Conservation (phyloP, 2,113 vertebrate species). For the Empidonax traillii region DNA sequence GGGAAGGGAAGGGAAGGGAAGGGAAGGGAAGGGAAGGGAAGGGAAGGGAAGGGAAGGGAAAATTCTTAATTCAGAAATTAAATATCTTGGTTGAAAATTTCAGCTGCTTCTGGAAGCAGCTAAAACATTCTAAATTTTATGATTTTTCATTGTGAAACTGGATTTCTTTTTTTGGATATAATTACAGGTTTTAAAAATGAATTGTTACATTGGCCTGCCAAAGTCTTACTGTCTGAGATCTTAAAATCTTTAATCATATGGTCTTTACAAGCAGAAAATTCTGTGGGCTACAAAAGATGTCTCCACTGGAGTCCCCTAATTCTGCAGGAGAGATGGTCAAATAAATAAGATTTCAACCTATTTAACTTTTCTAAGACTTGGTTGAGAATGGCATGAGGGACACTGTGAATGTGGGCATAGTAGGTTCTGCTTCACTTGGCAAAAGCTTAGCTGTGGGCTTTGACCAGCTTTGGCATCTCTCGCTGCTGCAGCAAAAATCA, state of each 20-base stretch:
- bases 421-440: too few relatives aligned
- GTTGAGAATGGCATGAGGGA: not conserved
- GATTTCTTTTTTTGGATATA: conserved; percentile 16
- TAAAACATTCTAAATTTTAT: not conserved
- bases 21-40: too few relatives aligned
- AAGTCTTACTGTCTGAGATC: not conserved
- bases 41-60: too few relatives aligned
- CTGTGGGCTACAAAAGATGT: not conserved
- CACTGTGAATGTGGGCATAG: fast-evolving
- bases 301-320: not conserved
- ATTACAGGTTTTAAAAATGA: not conserved
- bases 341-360: not conserved
- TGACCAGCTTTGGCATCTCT: not conserved
- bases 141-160: not conserved
- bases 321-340: not conserved
- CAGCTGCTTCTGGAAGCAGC: not conserved
- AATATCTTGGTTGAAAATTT: not conserved
- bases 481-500: not conserved
- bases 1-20: too few relatives aligned
- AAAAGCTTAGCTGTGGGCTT: not conserved
- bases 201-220: not conserved
- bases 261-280: not conserved
- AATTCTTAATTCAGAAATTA: not conserved
- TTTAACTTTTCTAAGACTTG: not conserved
- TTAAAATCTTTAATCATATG: not conserved